Conservation (phyloP, 2,113 vertebrate species). For the Saccopteryx bilineata region DNA sequence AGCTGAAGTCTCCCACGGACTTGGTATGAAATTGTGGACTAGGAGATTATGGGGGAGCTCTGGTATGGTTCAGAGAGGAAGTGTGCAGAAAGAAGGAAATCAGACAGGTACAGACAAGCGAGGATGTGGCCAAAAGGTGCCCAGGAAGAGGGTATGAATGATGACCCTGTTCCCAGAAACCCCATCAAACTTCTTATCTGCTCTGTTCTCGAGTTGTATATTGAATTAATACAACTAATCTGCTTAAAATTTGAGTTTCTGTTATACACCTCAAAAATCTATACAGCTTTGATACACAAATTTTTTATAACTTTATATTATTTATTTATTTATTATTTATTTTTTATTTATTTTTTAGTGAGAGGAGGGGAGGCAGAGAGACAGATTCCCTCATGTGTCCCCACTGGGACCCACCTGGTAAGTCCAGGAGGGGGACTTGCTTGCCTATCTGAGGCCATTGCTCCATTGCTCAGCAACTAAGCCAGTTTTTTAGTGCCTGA, state of each 20-base stretch:
- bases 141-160: not conserved
- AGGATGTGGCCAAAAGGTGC: not conserved
- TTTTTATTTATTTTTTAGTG: too few relatives aligned
- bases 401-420: too few relatives aligned
- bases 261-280: not conserved
- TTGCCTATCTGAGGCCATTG: too few relatives aligned
- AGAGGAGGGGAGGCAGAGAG: too few relatives aligned
- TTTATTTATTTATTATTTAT: too few relatives aligned
- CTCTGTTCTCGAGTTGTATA: not conserved
- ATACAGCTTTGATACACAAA: not conserved
- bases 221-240: not conserved
- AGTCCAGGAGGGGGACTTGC: too few relatives aligned
- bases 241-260: not conserved
- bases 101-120: not conserved
- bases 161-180: not conserved
- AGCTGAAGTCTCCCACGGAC: not conserved
- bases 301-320: too few relatives aligned
- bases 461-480: too few relatives aligned
- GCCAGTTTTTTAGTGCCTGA: too few relatives aligned
- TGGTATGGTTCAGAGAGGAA: not conserved
- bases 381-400: too few relatives aligned
- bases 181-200: fast-evolving
- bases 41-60: not conserved
- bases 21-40: not conserved
- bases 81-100: not conserved